Percentiles rank a stretch among this genome's conserved stretches.
phyloP scores from a whole-genome alignment of 1,140 invertebrate species.

The Druon quercuslanigerum region DNA sequence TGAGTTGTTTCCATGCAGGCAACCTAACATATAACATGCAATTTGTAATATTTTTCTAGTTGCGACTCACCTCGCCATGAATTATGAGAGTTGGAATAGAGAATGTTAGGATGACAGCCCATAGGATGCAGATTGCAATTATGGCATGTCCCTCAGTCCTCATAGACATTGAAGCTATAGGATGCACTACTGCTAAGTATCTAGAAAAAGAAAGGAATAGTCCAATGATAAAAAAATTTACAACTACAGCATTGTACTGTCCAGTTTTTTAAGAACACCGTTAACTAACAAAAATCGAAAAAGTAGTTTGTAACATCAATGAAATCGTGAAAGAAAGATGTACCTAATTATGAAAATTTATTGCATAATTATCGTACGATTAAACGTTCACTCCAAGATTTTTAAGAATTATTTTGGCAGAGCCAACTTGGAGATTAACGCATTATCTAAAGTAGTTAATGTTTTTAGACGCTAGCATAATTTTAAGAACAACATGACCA shows the following conservation, averaged over 20 bases:
- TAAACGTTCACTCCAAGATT: too few relatives aligned
- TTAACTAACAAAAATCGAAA: too few relatives aligned
- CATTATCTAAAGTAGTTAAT: too few relatives aligned
- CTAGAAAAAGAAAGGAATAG: slow-evolving; percentile 50
- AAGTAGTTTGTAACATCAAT: too few relatives aligned
- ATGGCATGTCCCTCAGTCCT: slow-evolving; percentile 91
- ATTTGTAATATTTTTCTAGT: slow-evolving; percentile 7
- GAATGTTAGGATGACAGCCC: slow-evolving; percentile 86
- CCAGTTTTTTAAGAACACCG: not conserved
- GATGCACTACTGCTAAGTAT: slow-evolving; percentile 96
- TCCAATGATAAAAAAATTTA: not conserved
- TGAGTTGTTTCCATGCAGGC: not conserved
- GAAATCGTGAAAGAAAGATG: too few relatives aligned
- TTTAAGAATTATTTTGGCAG: too few relatives aligned
- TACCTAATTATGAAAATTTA: too few relatives aligned
- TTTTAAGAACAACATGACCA: too few relatives aligned
- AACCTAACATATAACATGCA: not conserved
- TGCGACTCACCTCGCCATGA: slow-evolving; percentile 83
- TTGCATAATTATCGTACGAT: too few relatives aligned
- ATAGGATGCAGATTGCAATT: slow-evolving; percentile 85
- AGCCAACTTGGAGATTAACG: too few relatives aligned
- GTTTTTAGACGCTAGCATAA: too few relatives aligned
- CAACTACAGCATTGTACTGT: not conserved
- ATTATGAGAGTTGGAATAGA: slow-evolving; percentile 87
- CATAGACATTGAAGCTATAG: slow-evolving; percentile 91